These are phyloP conservation scores for Pristionchus exspectatus DNA, from an alignment of 2,888 invertebrate species.

Conservation along the genomic window DNA sequence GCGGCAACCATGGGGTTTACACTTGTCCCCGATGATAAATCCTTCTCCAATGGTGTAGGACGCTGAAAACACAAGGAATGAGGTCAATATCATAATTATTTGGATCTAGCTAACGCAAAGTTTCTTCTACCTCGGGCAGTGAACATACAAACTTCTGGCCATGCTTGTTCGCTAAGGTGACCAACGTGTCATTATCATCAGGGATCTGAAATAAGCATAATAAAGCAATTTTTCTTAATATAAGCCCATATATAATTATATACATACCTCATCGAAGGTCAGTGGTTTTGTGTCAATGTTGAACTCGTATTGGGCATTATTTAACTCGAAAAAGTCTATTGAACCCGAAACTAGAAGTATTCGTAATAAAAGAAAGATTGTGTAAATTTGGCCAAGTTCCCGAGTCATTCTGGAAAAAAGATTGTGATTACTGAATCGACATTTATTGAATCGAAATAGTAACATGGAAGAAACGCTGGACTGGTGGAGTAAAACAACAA, in stretches of 20 bases:
- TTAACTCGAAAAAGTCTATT: conserved; percentile 33
- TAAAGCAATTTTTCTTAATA: not conserved
- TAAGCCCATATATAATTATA: not conserved
- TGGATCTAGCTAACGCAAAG: too few species aligned
- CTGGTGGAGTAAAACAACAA: too few species aligned
- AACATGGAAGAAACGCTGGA: too few species aligned
- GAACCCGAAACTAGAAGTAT: not conserved
- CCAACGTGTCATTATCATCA: conserved; percentile 38
- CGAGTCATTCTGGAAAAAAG: conserved; percentile 31
- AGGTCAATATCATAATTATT: not conserved
- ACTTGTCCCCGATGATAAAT: conserved; percentile 34
- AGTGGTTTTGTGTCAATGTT: conserved; percentile 48
- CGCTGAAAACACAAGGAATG: not conserved
- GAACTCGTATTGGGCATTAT: conserved; percentile 38
- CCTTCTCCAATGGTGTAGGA: conserved; percentile 1
- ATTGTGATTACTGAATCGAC: not conserved
- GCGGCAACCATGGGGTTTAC: conserved; percentile 45
- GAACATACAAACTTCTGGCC: conserved; percentile 44
- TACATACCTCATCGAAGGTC: conserved; percentile 32
- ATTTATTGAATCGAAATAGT: not conserved
- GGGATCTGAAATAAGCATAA: not conserved
- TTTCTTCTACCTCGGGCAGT: conserved; percentile 16
- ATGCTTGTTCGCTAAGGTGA: conserved; percentile 37
- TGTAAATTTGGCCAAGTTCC: not conserved
- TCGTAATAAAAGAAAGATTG: not conserved